phyloP scores from a whole-genome alignment of 2,888 invertebrate genomes.

The Troides aeacus region DNA sequence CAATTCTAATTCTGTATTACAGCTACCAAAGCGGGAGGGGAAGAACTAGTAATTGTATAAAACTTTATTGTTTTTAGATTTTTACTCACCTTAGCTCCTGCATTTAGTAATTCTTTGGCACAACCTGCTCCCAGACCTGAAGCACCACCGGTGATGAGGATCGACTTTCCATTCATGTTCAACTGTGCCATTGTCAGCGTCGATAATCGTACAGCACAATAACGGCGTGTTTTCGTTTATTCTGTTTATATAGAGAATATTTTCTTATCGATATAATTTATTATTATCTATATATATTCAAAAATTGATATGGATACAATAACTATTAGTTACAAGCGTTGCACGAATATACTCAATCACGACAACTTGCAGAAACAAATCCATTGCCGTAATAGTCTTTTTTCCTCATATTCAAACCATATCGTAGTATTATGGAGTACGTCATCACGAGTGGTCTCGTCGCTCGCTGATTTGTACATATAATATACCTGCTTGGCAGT shows the following conservation, averaged over 20 bases:
- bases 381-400: too few relatives aligned
- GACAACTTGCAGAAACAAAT: neutral
- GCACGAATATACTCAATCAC: neutral
- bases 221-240: neutral
- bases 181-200: conserved; percentile 27
- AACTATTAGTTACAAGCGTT: neutral
- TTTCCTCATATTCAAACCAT: too few relatives aligned
- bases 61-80: too few relatives aligned
- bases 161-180: conserved; percentile 42
- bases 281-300: neutral
- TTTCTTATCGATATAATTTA: neutral
- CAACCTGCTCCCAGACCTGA: conserved; percentile 51
- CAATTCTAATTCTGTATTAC: too few relatives aligned
- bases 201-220: neutral
- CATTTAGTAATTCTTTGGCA: conserved; percentile 43
- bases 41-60: too few relatives aligned
- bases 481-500: too few relatives aligned
- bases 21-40: too few relatives aligned
- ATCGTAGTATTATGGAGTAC: too few relatives aligned
- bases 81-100: conserved; percentile 47
- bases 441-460: too few relatives aligned
- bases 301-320: neutral
- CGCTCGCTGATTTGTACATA: too few relatives aligned
- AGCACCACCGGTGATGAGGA: conserved; percentile 53
- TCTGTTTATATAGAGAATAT: neutral